Evolutionary conservation across 1,140 invertebrate genomes (phyloP).

Genomic region (Cephus cinctus): DNA sequence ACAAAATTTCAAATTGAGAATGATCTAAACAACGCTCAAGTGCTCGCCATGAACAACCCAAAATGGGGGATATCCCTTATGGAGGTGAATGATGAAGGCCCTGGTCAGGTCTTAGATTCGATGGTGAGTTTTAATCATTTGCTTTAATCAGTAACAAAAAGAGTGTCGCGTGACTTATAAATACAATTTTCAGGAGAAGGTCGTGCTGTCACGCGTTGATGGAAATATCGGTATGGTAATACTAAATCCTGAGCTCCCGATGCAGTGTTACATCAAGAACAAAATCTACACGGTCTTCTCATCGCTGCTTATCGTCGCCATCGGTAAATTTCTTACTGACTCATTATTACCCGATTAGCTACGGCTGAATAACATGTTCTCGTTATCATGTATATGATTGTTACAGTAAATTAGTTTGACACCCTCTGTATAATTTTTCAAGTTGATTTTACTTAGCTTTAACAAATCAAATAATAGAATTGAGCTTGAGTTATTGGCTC

Average conservation of each 20-base stretch:
- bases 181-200: conserved; percentile 48
- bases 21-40: conserved; percentile 65
- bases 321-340: conserved; percentile 50
- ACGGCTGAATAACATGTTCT: too few relatives aligned
- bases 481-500: not conserved
- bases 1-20: conserved; percentile 51
- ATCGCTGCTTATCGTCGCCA: conserved; percentile 55
- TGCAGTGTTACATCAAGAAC: conserved; percentile 64
- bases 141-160: too few relatives aligned
- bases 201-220: conserved; percentile 54
- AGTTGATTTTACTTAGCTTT: conserved; percentile 2
- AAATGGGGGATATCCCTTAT: conserved; percentile 67
- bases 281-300: conserved; percentile 64
- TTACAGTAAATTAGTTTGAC: too few relatives aligned
- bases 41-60: conserved; percentile 69
- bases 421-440: conserved; percentile 4
- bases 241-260: conserved; percentile 64
- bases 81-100: conserved; percentile 45
- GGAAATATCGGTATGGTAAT: conserved; percentile 59
- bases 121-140: conserved; percentile 37
- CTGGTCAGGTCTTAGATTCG: conserved; percentile 37
- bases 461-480: conserved; percentile 1
- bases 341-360: too few relatives aligned
- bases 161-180: too few relatives aligned
- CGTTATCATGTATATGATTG: too few relatives aligned